These are phyloP conservation scores for Sparidentex hasta DNA, from an alignment of 2,797 vertebrate genomes.

Conservation along the genomic window DNA sequence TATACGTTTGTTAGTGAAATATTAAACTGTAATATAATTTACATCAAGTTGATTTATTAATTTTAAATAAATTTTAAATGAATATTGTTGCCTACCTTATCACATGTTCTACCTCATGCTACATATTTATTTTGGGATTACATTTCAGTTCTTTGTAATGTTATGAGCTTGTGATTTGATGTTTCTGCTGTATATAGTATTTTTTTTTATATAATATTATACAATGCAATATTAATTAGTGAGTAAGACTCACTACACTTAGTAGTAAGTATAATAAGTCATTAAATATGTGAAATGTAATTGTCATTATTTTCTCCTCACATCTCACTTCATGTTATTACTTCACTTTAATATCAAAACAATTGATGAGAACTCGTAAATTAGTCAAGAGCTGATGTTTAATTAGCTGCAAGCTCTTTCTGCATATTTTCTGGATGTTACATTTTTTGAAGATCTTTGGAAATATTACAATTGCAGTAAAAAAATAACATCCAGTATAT, in stretches of 20 bases:
- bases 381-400: not conserved
- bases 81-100: not conserved
- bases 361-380: too few species aligned
- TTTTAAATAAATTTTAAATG: not conserved
- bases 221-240: too few species aligned
- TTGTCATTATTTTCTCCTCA: not conserved
- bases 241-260: too few species aligned
- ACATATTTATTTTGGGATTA: not conserved
- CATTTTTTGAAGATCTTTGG: too few species aligned
- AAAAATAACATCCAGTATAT: not conserved
- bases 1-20: not conserved
- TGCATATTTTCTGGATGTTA: not conserved
- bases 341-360: too few species aligned
- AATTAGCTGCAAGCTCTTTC: not conserved
- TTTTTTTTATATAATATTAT: not conserved
- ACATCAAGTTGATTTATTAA: not conserved
- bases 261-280: not conserved
- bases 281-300: not conserved
- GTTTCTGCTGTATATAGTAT: not conserved
- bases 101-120: too few species aligned
- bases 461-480: too few species aligned
- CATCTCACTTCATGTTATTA: too few species aligned
- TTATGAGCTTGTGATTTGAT: too few species aligned
- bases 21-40: not conserved
- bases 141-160: too few species aligned